Evolutionary conservation across 2,888 invertebrate species (phyloP), one percentile per base, ranked within the genome.

Genomic region (Rhagophthalmus giganteus): DNA sequence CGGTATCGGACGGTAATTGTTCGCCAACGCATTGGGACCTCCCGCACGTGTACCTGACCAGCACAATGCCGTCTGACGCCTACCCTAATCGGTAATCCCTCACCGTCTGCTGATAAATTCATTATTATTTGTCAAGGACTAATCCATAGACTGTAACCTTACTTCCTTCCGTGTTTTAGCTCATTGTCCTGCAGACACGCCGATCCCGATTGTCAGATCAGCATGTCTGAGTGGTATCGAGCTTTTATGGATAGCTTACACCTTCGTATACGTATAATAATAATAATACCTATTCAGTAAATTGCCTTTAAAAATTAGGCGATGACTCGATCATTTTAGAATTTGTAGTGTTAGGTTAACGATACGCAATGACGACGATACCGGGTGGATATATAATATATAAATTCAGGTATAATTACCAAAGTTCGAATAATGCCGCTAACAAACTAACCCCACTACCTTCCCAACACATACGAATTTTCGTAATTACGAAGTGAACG

Each of bases 11-110:
- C 44, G 53, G 55, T 55, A 55, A 58, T 58, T 58, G 58, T 53
- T 58, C 53, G 58, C 58, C 58, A 58, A 58, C 58, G 50, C 55
- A 38, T 31, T n/a, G 14, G 25, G 41, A 40, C 57, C 54, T 55
- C 55, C 57, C 55, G 54, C 52, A 49, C 58, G 50, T 52, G 53
- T 61, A 58, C 59, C 59, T 58, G 61, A 59, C 58, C 61, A 58
- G 57, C 53, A 59, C 55, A 60, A 57, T 57, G 55, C 54, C 38
- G 57, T 55, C 53, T 52, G 31, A 35, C 49, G 47, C 50, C 52
- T 41, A 52, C 52, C 52, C 45, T 35, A 45, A 45, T 51, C 14
- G 28, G 15, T 47, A 11, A 11, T 12, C 32, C 25, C 31, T 37
- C n/a, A n/a, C n/a, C n/a, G n/a, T n/a, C n/a, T n/a, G n/a, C n/a